These are phyloP conservation scores for Mola mola DNA, from an alignment of 2,113 vertebrate genomes.

Conservation along the genomic window DNA sequence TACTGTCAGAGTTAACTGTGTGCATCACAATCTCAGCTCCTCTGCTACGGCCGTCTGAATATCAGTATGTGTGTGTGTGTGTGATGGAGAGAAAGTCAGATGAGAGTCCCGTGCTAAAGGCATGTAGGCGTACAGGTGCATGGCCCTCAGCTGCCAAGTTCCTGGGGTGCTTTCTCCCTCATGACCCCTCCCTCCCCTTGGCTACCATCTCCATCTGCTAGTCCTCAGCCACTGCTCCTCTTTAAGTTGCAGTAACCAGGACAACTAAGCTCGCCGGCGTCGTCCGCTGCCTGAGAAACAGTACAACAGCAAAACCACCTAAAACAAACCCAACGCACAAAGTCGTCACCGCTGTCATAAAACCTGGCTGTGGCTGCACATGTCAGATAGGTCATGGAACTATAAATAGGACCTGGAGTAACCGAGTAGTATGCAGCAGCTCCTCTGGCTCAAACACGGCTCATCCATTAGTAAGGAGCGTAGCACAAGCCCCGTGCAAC, in stretches of 20 bases:
- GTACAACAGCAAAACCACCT: neutral
- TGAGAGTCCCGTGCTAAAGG: conserved; percentile 82
- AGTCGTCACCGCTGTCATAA: conserved; percentile 13
- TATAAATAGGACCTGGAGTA: conserved; percentile 63
- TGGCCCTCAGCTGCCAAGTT: conserved; percentile 78
- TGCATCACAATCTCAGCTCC: conserved; percentile 21
- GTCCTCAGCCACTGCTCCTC: conserved; percentile 36
- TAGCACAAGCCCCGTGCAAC: conserved; percentile 8
- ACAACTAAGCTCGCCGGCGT: conserved; percentile 4
- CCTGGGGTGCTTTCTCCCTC: conserved; percentile 71
- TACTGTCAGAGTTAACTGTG: conserved; percentile 11
- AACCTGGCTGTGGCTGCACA: conserved; percentile 40
- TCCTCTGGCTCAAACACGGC: conserved; percentile 30
- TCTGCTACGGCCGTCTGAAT: conserved; percentile 13
- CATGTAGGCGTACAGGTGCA: conserved; percentile 71
- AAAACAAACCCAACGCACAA: conserved; percentile 12
- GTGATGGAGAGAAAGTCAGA: conserved; percentile 68
- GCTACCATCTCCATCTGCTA: conserved; percentile 58
- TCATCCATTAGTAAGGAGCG: conserved; percentile 61
- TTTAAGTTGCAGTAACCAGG: conserved; percentile 14
- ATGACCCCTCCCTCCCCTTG: conserved; percentile 49
- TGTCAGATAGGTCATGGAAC: conserved; percentile 68
- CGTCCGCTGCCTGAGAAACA: conserved; percentile 34
- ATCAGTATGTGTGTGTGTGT: conserved; percentile 9
- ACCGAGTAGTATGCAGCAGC: conserved; percentile 39